phyloP scores from a whole-genome alignment of 2,888 invertebrate genomes.

The Lissonota sp. region DNA sequence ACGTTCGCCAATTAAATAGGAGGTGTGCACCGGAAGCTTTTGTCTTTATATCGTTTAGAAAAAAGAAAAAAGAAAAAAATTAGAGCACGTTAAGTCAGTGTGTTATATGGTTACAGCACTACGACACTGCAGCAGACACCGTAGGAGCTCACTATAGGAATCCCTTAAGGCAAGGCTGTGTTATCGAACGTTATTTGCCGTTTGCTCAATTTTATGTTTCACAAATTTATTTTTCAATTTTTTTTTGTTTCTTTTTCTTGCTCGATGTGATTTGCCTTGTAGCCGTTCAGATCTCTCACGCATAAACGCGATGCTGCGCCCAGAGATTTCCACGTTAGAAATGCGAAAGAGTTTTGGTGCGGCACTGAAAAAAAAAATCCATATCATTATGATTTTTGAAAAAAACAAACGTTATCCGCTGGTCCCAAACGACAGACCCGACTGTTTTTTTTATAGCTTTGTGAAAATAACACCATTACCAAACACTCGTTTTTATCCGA shows the following conservation, averaged over 20 bases:
- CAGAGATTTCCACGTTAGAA: slow-evolving; percentile 38
- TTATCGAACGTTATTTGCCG: slow-evolving; percentile 82
- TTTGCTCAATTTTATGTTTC: slow-evolving; percentile 75
- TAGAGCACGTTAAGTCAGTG: slow-evolving; percentile 79
- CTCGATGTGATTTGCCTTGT: slow-evolving; percentile 65
- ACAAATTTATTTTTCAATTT: slow-evolving; percentile 56
- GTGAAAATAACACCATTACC: slow-evolving; percentile 74
- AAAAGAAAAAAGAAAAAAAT: slow-evolving; percentile 46
- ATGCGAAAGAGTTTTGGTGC: slow-evolving; percentile 1
- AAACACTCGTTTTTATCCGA: slow-evolving; percentile 57
- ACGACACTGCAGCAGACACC: slow-evolving; percentile 87
- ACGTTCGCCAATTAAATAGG: slow-evolving; percentile 35
- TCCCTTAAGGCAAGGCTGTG: slow-evolving; percentile 90
- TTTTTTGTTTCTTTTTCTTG: slow-evolving; percentile 28
- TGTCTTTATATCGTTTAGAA: slow-evolving; percentile 61
- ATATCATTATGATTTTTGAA: no score
- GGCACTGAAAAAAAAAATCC: no score
- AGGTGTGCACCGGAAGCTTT: slow-evolving; percentile 66
- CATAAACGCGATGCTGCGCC: slow-evolving; percentile 51
- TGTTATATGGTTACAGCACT: slow-evolving; percentile 90
- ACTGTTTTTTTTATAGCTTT: slow-evolving; percentile 79
- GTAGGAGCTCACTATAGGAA: slow-evolving; percentile 88
- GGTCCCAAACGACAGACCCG: slow-evolving; percentile 73
- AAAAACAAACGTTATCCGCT: slow-evolving; percentile 36
- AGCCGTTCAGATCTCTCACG: slow-evolving; percentile 68